Base-by-base conservation (phyloP, 2,797 vertebrate genomes). In the Phoeniculus purpureus region DNA sequence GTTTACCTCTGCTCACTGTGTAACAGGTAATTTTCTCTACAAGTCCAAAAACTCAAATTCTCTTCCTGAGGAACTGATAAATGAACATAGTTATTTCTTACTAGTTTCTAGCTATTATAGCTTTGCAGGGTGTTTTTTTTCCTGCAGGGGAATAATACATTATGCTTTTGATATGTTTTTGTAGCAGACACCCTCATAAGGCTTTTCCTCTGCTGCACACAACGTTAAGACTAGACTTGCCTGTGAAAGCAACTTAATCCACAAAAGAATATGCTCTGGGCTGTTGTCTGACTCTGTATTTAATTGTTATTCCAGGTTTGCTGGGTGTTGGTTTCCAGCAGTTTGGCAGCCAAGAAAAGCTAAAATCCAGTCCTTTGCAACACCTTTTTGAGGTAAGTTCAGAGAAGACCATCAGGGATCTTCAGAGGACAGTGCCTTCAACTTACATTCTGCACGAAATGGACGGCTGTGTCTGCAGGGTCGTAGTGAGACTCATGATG, bases 331-430 rank as follows among this genome's bases (percentile, higher is more conserved):
- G 99, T 55, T 99, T 99, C 89, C 97, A 97, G 1, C 94, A 94
- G 14, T 99, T 98, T 96, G 99, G 99, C 47, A 97, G 96, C 87
- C 94, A 98, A 95, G 98, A 99, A 94, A 98, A 99, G 92, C 96
- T 99, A 32, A 97, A 97, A 93, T 97, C 97, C 64, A 99, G 98
- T 96, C 98, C 99, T 25, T 96, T 99, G 79, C 98, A 99, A 83
- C 99, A 99, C 96, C 98, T 99, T 86, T 99, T 98, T 96, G 98
- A 99, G 96, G 99, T 99, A 93, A 98, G 98, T 97, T 95, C 75
- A 47, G 43, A 47, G 45, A 81, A 91, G 73, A 60, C 56, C n/a
- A 81, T 4, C 50, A 73, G 12, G 81, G 81, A 45, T 73, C 51
- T 52, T 72, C 10, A 87, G 48, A 72, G 65, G 45, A 27, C 18